Conservation (phyloP, 2,888 invertebrate genomes). For the Linyphia triangularis region DNA sequence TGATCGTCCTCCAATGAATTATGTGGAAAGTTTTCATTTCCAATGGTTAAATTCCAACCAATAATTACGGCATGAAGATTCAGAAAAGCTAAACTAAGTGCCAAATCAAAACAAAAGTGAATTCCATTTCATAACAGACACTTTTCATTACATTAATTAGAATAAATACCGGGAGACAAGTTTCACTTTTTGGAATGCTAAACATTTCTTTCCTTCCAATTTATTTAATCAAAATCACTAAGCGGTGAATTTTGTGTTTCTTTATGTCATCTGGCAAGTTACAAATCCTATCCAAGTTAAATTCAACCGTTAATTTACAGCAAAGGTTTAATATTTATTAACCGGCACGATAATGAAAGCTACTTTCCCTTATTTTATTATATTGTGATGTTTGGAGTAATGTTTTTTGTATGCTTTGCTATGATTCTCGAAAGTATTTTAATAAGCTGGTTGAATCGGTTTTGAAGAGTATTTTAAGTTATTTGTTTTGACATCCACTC, state of each 20-base stretch:
- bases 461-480: not conserved
- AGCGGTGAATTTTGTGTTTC: conserved; percentile 8
- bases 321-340: conserved; percentile 38
- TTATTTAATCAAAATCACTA: conserved; percentile 62
- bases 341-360: conserved; percentile 2
- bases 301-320: conserved; percentile 33
- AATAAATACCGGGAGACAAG: conserved; percentile 16
- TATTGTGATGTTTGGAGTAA: not conserved
- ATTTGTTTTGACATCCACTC: not conserved
- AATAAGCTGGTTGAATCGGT: not conserved
- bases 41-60: conserved; percentile 25
- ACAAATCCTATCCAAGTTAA: conserved; percentile 3
- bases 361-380: not conserved
- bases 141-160: conserved; percentile 39
- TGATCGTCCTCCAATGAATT: not conserved
- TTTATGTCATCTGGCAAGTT: not conserved
- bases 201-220: conserved; percentile 54
- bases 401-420: not conserved
- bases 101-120: not conserved
- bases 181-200: conserved; percentile 33
- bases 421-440: conserved; percentile 17
- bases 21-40: conserved; percentile 17
- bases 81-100: not conserved
- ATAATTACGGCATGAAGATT: conserved; percentile 18
- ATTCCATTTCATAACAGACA: conserved; percentile 43